Base-by-base conservation (phyloP, 1,140 invertebrate genomes). In the Lepidurus packardi region DNA sequence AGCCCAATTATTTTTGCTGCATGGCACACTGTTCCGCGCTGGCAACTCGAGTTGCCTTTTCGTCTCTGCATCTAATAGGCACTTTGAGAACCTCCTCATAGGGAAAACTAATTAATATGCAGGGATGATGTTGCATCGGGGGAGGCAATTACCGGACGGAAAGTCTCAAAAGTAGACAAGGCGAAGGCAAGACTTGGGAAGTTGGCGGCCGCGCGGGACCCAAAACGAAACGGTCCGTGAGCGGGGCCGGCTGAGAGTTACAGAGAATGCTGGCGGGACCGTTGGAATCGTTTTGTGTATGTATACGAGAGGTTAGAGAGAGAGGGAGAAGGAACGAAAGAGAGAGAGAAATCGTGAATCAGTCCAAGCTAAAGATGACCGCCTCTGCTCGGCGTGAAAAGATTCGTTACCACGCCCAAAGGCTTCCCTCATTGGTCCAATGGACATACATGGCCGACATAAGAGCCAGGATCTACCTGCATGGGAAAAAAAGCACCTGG, bases 401-500 rank as follows among this genome's bases (percentile, higher is more conserved):
- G 24, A 16, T 25, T 44, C 43, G 43, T 77, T 43, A 47, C 43
- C 75, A 77, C 75, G 75, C 75, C 75, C 75, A 77, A 21, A 21
- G 34, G 47, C 43, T 47, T 44, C 47, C 0, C 41, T 45, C 34
- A 77, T 77, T 77, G 75, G 75, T 47, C 43, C 9, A 44, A 41
- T 34, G 41, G 24, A 41, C 75, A 77, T 45, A 43, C 75, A 77
- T 77, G 75, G 75, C 75, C 41, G 75, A 77, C 75, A 65, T 65
- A 21, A 65, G 53, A 77, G 75, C 47, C 75, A 47, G 43, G 43
- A 43, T 75, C 74, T 77, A 77, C 75, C 75, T 77, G 75, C 75
- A 43, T 77, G 75, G 75, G 75, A 78, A 78, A 74, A 78, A 78
- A 78, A 43, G 73, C 78, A 78, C 78, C 78, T 78, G 78, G 78